A percentile compares a stretch with the other conserved stretches of the same genome.
These are phyloP conservation scores for Scophthalmus maximus DNA, from an alignment of 2,113 vertebrate species.

Conservation along the genomic window DNA sequence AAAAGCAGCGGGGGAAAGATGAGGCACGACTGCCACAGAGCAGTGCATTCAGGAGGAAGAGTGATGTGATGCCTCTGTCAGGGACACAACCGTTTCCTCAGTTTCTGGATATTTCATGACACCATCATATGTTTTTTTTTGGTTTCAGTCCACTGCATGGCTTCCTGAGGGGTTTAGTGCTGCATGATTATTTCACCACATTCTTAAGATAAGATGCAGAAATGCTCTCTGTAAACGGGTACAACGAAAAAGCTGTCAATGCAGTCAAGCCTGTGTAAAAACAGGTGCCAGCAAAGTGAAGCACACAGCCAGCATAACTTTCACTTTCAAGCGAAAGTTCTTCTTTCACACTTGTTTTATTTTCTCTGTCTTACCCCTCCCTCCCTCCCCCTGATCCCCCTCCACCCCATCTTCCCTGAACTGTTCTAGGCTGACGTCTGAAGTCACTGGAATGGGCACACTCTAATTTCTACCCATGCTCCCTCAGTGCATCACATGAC, in stretches of 20 bases:
- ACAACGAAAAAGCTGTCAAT: conserved; percentile 20
- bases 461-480: conserved; percentile 88
- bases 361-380: conserved; percentile 76
- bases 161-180: neutral
- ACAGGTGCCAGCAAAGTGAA: conserved; percentile 1
- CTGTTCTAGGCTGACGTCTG: conserved; percentile 96
- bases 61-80: conserved; percentile 68
- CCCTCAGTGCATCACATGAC: conserved; percentile 85
- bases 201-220: neutral
- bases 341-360: conserved; percentile 77
- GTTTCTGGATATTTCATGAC: conserved; percentile 11
- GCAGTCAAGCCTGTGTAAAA: too few species aligned
- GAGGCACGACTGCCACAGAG: conserved; percentile 39
- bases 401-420: conserved; percentile 62
- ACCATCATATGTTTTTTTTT: neutral
- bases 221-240: conserved; percentile 4
- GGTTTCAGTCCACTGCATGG: conserved; percentile 48
- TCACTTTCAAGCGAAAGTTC: conserved; percentile 60
- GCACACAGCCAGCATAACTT: conserved; percentile 46
- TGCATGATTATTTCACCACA: conserved; percentile 50
- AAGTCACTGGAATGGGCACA: conserved; percentile 97
- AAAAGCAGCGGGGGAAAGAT: conserved; percentile 24
- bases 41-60: conserved; percentile 64
- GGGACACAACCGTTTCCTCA: neutral
- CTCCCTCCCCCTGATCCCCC: conserved; percentile 35